phyloP scores from a whole-genome alignment of 1,140 invertebrate species.

The Mylabris phalerata region DNA sequence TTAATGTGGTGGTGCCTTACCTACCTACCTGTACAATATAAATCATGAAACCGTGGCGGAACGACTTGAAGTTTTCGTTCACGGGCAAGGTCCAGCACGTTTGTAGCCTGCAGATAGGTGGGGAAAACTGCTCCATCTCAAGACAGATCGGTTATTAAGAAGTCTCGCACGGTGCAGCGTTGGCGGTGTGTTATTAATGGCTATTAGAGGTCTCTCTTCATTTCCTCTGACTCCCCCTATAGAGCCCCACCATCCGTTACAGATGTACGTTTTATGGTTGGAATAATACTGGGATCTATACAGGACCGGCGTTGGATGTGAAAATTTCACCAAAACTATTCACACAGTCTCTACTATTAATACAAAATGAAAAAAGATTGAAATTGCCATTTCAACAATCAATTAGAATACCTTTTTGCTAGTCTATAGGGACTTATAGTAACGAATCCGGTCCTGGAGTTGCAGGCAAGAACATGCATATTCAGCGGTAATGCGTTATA shows the following conservation, averaged over 20 bases:
- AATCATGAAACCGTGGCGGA: conserved; percentile 8
- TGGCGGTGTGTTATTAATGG: conserved; percentile 38
- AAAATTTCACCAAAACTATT: background rate
- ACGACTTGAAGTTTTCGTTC: conserved; percentile 13
- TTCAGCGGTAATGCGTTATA: background rate
- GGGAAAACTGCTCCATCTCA: conserved; percentile 11
- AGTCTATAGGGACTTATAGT: background rate
- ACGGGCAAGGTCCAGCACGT: conserved; percentile 17
- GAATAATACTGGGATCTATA: background rate
- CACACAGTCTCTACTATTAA: background rate
- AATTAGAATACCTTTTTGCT: background rate
- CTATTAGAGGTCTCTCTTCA: conserved; percentile 28
- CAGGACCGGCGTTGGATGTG: background rate
- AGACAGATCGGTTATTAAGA: conserved; percentile 35
- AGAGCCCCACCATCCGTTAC: background rate
- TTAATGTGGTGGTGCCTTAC: background rate
- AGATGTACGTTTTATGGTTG: too few relatives aligned
- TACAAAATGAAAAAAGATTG: too few relatives aligned
- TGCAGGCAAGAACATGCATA: background rate
- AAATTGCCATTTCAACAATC: background rate
- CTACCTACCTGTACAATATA: conserved; percentile 1
- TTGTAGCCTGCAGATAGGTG: conserved; percentile 3
- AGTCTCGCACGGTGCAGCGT: conserved; percentile 34
- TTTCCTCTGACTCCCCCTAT: conserved; percentile 17
- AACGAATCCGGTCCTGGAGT: conserved; percentile 2